Evolutionary conservation across 2,113 vertebrate species (phyloP).

Genomic region (Natator depressus): DNA sequence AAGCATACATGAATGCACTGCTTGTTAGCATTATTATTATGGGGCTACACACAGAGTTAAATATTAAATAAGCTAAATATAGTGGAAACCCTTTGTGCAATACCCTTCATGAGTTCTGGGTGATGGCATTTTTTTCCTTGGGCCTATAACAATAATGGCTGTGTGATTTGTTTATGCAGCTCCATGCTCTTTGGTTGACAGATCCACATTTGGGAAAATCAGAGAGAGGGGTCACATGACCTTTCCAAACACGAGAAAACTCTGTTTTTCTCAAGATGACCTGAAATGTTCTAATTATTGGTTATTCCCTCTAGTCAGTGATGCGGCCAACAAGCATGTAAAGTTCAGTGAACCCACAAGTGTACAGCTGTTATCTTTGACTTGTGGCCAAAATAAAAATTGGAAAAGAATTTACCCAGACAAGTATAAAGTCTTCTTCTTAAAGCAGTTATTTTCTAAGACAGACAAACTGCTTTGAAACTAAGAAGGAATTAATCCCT

Average conservation of each 20-base stretch:
- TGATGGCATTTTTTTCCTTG: neutral
- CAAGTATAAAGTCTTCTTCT: conserved; percentile 81
- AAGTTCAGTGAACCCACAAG: conserved; percentile 92
- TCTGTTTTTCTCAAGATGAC: conserved; percentile 87
- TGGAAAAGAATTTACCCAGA: conserved; percentile 83
- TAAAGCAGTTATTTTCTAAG: conserved; percentile 78
- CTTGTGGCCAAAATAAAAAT: conserved; percentile 91
- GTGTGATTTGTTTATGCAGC: conserved; percentile 46
- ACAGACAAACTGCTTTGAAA: conserved; percentile 80
- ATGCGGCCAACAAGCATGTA: conserved; percentile 85
- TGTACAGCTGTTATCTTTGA: conserved; percentile 95
- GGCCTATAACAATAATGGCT: neutral
- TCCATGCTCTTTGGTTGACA: conserved; percentile 40
- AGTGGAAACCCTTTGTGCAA: neutral
- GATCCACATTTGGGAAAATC: conserved; percentile 71
- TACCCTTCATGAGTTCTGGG: conserved; percentile 1
- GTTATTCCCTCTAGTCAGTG: conserved; percentile 85
- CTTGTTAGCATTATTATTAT: neutral
- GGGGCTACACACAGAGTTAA: conserved; percentile 11
- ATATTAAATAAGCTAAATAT: conserved; percentile 22
- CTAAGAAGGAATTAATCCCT: conserved; percentile 68
- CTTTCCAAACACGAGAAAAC: conserved; percentile 77
- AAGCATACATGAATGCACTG: conserved; percentile 3
- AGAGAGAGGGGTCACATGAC: conserved; percentile 70
- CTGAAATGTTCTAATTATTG: conserved; percentile 93